These are phyloP conservation scores for Bolinopsis microptera DNA, from an alignment of 37 sponge, comb jelly and placozoan genomes.

Conservation along the genomic window DNA sequence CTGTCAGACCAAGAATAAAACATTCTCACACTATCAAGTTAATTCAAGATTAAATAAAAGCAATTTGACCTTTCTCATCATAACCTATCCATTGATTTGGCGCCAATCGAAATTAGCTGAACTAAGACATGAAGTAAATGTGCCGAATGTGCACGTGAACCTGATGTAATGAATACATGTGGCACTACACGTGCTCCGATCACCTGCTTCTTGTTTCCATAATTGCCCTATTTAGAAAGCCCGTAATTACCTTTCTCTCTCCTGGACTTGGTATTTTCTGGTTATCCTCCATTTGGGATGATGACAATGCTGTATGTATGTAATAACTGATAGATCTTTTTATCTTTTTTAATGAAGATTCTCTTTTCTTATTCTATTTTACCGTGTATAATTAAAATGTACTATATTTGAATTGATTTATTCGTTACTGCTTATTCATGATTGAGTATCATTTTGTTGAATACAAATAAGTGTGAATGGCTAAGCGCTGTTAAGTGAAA, in stretches of 20 bases:
- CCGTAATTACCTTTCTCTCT: neutral
- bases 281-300: neutral
- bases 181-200: neutral
- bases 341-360: neutral
- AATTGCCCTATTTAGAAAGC: neutral
- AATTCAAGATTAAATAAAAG: no score
- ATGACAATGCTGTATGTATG: neutral
- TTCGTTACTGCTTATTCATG: neutral
- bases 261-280: neutral
- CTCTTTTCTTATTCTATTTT: slow-evolving; percentile 14
- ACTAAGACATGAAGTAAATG: no score
- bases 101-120: no score
- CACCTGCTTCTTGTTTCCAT: neutral
- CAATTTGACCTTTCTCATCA: no score
- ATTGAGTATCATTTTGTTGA: neutral
- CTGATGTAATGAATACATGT: neutral
- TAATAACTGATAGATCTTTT: slow-evolving; percentile 19
- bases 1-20: no score
- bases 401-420: slow-evolving; percentile 30
- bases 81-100: no score
- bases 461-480: no score
- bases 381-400: slow-evolving; percentile 29
- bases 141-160: no score
- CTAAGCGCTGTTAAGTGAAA: no score
- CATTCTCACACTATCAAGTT: no score